A percentile compares a stretch with the other conserved stretches of the same genome.
Conservation (phyloP, 2,888 invertebrate species). For the Cheilosia soror region DNA sequence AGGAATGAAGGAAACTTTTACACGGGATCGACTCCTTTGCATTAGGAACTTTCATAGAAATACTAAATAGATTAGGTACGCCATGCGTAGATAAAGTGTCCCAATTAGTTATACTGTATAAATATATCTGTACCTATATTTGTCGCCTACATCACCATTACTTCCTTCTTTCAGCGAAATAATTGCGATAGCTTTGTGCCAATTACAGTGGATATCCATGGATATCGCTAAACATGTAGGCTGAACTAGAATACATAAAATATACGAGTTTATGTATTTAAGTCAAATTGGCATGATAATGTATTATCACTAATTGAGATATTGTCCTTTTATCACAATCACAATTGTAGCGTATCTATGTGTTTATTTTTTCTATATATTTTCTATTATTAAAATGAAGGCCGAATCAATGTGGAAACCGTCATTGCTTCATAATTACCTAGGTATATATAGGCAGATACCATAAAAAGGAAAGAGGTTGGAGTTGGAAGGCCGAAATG, state of each 20-base stretch:
- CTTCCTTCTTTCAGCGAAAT: slow-evolving; percentile 3
- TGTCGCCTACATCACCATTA: neutral
- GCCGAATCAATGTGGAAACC: too few species aligned
- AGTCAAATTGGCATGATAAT: slow-evolving; percentile 1
- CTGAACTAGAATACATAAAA: neutral
- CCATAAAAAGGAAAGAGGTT: too few species aligned
- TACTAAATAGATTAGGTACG: too few species aligned
- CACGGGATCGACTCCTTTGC: too few species aligned
- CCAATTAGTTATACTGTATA: neutral
- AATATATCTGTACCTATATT: neutral
- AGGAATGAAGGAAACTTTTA: too few species aligned
- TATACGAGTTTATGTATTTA: neutral
- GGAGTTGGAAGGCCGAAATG: too few species aligned
- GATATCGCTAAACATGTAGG: slow-evolving; percentile 18
- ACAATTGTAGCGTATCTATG: too few species aligned
- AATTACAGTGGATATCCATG: slow-evolving; percentile 47
- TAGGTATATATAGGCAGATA: too few species aligned
- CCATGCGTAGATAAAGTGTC: neutral
- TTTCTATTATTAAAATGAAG: too few species aligned
- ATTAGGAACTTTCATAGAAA: too few species aligned
- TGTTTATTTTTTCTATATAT: too few species aligned
- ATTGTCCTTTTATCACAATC: neutral
- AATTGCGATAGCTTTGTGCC: slow-evolving; percentile 18
- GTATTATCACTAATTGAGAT: neutral
- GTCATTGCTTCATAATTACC: too few species aligned